Evolutionary conservation across 2,113 vertebrate species (phyloP).

Genomic region (Pagrus major): DNA sequence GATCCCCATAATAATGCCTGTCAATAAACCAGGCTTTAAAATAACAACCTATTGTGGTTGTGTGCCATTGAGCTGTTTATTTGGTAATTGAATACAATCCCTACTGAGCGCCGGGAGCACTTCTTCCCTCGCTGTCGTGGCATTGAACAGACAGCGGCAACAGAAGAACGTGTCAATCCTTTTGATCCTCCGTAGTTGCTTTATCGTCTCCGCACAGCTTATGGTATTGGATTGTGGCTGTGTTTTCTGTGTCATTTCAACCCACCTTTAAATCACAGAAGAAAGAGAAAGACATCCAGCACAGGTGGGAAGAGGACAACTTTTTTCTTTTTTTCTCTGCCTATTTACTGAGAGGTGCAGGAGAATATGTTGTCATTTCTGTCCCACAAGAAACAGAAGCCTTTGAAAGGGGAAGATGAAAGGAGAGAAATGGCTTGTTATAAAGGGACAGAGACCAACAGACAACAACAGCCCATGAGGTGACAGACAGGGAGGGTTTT

Average conservation of each 20-base stretch:
- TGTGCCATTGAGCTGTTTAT: slow-evolving; percentile 61
- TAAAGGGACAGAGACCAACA: slow-evolving; percentile 27
- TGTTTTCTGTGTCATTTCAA: slow-evolving; percentile 60
- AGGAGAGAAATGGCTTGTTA: slow-evolving; percentile 55
- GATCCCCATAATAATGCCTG: slow-evolving; percentile 30
- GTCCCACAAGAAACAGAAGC: slow-evolving; percentile 54
- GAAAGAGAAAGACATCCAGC: slow-evolving; percentile 48
- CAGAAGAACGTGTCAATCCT: slow-evolving; percentile 67
- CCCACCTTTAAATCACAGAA: slow-evolving; percentile 44
- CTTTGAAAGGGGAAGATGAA: slow-evolving; percentile 75
- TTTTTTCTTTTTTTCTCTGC: not conserved
- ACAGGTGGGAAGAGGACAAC: slow-evolving; percentile 58
- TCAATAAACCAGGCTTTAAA: slow-evolving; percentile 52
- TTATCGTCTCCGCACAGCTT: slow-evolving; percentile 67
- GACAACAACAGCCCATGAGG: slow-evolving; percentile 46
- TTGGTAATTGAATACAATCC: slow-evolving; percentile 71
- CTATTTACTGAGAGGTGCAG: slow-evolving; percentile 64
- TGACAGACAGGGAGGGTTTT: slow-evolving; percentile 49
- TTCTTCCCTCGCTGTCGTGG: slow-evolving; percentile 43
- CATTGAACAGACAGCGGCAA: slow-evolving; percentile 61
- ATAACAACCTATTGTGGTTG: slow-evolving; percentile 38
- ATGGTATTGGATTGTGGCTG: slow-evolving; percentile 66
- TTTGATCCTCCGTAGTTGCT: slow-evolving; percentile 66
- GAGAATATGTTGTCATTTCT: slow-evolving; percentile 59
- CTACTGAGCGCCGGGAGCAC: slow-evolving; percentile 36